Evolutionary conservation across 2,113 vertebrate species (phyloP), one percentile per base, ranked within the genome.

Genomic region (Chamaetylas fuelleborni): DNA sequence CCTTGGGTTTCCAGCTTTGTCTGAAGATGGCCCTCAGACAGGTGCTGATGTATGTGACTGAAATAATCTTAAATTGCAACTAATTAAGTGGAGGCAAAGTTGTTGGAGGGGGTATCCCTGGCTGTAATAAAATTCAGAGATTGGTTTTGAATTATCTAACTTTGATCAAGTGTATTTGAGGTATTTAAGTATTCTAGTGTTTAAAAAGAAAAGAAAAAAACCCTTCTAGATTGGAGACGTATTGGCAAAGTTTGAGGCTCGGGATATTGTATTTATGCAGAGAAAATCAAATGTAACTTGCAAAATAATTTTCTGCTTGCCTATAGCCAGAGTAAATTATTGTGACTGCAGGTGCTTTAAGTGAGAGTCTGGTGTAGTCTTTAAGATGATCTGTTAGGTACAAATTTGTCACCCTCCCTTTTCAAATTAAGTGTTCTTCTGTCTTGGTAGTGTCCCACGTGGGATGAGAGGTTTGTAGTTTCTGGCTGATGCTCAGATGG

Each of bases 11-110:
- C 23, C 40, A 66, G 0, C 48, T 58, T 56, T 33, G 48, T 51
- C 36, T 78, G 31, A 70, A 56, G 36, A 28, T 38, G 22, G 12
- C 38, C 12, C 19, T 26, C 38, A 33, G 36, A 24, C 38, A 7
- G 11, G 25, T 70, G 51, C 65, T 91, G 38, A 34, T 48, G 4
- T 17, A 9, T 8, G 7, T 50, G 48, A 19, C 14, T 60, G 58
- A 80, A 84, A 50, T 13, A 16, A 45, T 51, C 64, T 43, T 31
- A 23, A 42, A 26, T 38, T 62, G 4, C 29, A 40, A 11, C 38
- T 81, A 26, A 24, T 25, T 19, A 48, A 57, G 13, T 40, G 18
- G 8, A 12, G 6, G 6, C 0, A 0, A 8, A 7, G 13, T 45
- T 29, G 28, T 26, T 76, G 62, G 34, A 62, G 28, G 31, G 6